Evolutionary conservation across 2,113 vertebrate genomes (phyloP), one percentile per base, ranked within the genome.

Genomic region (Istiophorus platypterus): DNA sequence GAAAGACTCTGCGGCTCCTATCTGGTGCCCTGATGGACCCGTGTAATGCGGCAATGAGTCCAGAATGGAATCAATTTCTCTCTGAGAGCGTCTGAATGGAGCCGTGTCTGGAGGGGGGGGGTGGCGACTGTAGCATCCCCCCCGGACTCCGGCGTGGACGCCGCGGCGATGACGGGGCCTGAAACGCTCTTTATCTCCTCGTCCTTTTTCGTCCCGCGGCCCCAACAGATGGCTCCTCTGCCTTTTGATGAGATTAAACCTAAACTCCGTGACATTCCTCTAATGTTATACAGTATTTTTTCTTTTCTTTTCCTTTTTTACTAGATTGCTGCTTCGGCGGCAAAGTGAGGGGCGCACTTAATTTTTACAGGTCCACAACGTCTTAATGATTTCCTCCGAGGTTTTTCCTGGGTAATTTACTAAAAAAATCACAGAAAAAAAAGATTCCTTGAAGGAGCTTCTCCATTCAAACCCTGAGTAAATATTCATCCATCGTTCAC

Each of bases 1-100:
- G 66, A 63, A 34, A 76, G 62, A 52, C 22, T 34, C 72, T 15
- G 31, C 72, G 5, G 69, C 63, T 84, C 51, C 69, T 34, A 51
- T 78, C 78, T 56, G 85, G 34, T 31, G 69, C 34, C 59, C 78
- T 70, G 73, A 81, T 73, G 58, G 68, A 45, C 24, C 61, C 15
- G 72, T 52, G 63, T 39, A 52, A 57, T n/a, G 54, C 59, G 61
- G 52, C 20, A 31, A 58, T 41, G 68, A 70, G 57, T 47, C 54
- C 64, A 64, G 51, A 87, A 54, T 73, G 51, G 67, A 74, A 82
- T 86, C 74, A 31, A 56, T 84, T 81, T 84, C 41, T 26, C 52
- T 62, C 78, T 69, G 27, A 81, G 41, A 74, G 74, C 24, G 26
- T 24, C 63, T 81, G 54, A 78, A 24, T 72, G 74, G 67, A 75